Percentiles rank a stretch among this genome's conserved stretches.
phyloP scores from a whole-genome alignment of 2,113 vertebrate genomes.

The Oryzias woworae region DNA sequence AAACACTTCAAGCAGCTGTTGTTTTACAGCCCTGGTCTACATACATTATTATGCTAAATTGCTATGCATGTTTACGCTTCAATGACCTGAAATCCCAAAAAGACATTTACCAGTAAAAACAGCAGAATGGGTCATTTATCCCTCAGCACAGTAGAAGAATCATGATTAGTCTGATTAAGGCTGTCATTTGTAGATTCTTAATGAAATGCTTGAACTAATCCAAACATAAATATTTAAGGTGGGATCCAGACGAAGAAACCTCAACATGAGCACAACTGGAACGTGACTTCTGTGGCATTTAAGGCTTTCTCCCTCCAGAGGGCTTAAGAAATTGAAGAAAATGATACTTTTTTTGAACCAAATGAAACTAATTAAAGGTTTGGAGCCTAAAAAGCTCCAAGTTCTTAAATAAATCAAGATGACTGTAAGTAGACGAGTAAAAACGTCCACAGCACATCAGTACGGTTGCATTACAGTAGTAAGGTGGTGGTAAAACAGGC shows the following conservation, averaged over 20 bases:
- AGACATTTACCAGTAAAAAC: conserved; percentile 42
- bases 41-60: conserved; percentile 72
- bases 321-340: conserved; percentile 71
- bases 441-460: conserved; percentile 80
- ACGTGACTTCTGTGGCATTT: conserved; percentile 69
- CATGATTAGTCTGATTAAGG: conserved; percentile 17
- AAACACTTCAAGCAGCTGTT: conserved; percentile 66
- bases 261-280: conserved; percentile 25
- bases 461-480: conserved; percentile 84
- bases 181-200: not conserved
- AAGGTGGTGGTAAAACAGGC: conserved; percentile 84
- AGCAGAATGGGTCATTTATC: conserved; percentile 5
- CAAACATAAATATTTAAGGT: conserved; percentile 59
- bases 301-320: conserved; percentile 86
- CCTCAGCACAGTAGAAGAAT: conserved; percentile 7
- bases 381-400: conserved; percentile 1
- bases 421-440: conserved; percentile 48
- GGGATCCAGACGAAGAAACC: conserved; percentile 65
- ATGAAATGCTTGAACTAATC: conserved; percentile 19
- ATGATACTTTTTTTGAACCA: conserved; percentile 2
- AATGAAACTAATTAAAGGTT: not conserved
- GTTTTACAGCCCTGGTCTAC: conserved; percentile 78
- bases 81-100: conserved; percentile 73
- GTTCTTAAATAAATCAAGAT: conserved; percentile 19
- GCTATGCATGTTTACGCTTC: conserved; percentile 64